Base-by-base conservation (phyloP, 1,140 invertebrate species). In the Anagrus nilaparvatae region DNA sequence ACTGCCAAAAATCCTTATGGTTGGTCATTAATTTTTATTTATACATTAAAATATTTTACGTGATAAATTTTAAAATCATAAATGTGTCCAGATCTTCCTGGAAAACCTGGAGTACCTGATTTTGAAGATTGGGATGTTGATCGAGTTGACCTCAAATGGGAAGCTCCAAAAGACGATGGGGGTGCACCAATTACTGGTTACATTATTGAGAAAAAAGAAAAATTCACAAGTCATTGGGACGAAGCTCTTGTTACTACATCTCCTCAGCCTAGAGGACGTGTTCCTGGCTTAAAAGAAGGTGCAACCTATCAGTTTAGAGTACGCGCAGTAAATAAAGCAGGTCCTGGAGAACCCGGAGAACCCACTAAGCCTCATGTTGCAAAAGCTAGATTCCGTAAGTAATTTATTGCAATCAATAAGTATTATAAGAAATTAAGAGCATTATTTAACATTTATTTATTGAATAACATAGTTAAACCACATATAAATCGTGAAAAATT, bases 181-280 rank as follows among this genome's bases (percentile, higher is more conserved):
- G 94, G 96, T 28, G 91, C 91, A 10, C 89, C 94, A 24, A 97
- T 99, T 54, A 87, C 81, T 29, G 86, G 89, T 30, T 99, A 99
- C 57, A 74, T 98, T 37, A 87, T 99, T 56, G 95, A 99, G 68
- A 95, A 93, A 72, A 95, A 92, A 61, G 90, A 95, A 54, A 93
- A 93, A 61, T 86, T 85, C 47, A 82, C 84, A 3, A 77, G 78
- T 6, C 72, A 78, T 19, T 97, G 92, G 91, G 85, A 89, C 56
- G 87, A 93, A 69, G 81, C 88, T 47, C 72, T 83, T n/a, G 78
- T 76, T 29, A 88, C 85, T 4, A 75, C 75, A 54, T 81, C 79
- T n/a, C 75, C 87, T 5, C 75, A 79, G 46, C 80, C 79, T 43
- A 84, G 92, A 61, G 88, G 81, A 21, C 79, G 78, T 12, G 87